Evolutionary conservation across 1,140 invertebrate genomes (phyloP).

Genomic region (Hylaeus anthracinus): DNA sequence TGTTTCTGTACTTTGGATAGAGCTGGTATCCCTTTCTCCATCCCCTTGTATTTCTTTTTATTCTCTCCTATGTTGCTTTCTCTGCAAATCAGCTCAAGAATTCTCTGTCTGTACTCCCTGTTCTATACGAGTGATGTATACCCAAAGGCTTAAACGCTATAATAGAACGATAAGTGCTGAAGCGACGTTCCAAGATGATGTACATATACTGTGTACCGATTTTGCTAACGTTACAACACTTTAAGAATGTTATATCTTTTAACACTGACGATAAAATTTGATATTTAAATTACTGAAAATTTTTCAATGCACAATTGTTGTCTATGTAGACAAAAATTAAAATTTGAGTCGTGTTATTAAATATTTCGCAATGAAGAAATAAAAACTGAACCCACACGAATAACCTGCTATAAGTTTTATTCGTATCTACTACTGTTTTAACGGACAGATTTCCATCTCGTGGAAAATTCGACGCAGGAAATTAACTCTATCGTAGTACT

Average conservation of each 20-base stretch:
- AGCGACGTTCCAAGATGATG: background rate
- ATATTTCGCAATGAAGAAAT: too few species aligned
- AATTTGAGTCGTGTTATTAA: too few species aligned
- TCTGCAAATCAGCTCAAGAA: conserved; percentile 22
- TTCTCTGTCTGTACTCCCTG: conserved; percentile 9
- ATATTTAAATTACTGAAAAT: too few species aligned
- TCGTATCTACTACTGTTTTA: too few species aligned
- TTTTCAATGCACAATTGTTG: background rate
- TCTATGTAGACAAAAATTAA: too few species aligned
- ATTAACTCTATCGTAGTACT: conserved; percentile 1
- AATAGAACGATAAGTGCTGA: background rate
- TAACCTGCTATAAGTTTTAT: too few species aligned
- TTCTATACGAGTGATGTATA: background rate
- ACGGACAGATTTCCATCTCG: too few species aligned
- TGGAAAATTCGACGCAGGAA: too few species aligned
- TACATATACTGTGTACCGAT: background rate
- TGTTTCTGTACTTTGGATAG: background rate
- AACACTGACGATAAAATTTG: too few species aligned
- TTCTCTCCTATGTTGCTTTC: background rate
- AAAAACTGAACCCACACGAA: too few species aligned
- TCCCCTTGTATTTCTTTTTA: conserved; percentile 28
- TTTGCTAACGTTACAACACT: background rate
- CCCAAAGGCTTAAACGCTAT: background rate
- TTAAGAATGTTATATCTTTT: background rate
- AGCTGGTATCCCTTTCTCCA: background rate